These are phyloP conservation scores for Lytechinus variegatus DNA, from an alignment of 35 echinoderm and acorn worm genomes.

Conservation along the genomic window DNA sequence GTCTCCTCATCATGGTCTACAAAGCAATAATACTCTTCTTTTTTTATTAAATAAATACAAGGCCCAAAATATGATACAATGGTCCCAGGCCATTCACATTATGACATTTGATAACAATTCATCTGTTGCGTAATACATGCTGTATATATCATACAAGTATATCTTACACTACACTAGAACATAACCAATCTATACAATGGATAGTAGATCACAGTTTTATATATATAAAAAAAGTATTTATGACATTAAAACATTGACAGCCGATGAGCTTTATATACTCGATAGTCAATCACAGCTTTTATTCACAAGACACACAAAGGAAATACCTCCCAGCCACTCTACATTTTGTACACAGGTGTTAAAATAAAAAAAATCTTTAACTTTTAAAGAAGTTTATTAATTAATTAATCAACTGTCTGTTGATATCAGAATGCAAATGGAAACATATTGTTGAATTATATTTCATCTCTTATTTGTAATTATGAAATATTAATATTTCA, in stretches of 20 bases:
- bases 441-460: background rate
- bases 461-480: background rate
- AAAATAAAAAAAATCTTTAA: background rate
- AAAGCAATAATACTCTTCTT: background rate
- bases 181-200: slow-evolving; percentile 17
- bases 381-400: background rate
- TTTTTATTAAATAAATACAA: slow-evolving; percentile 38
- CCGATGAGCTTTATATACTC: background rate
- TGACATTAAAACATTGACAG: background rate
- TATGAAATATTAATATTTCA: background rate
- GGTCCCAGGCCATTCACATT: slow-evolving; percentile 22
- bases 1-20: background rate
- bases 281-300: background rate
- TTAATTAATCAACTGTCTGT: background rate
- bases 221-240: background rate
- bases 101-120: slow-evolving; percentile 35
- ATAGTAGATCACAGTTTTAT: background rate
- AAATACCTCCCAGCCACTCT: background rate
- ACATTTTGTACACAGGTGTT: background rate
- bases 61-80: slow-evolving; percentile 30
- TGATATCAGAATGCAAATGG: background rate
- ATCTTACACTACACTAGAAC: background rate
- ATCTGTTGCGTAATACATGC: slow-evolving; percentile 39
- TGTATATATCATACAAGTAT: slow-evolving; percentile 19
- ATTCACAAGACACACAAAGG: background rate